A percentile compares a stretch with the other conserved stretches of the same genome.
phyloP scores from a whole-genome alignment of 2,888 invertebrate species.

The Ormyrus nitidulus region DNA sequence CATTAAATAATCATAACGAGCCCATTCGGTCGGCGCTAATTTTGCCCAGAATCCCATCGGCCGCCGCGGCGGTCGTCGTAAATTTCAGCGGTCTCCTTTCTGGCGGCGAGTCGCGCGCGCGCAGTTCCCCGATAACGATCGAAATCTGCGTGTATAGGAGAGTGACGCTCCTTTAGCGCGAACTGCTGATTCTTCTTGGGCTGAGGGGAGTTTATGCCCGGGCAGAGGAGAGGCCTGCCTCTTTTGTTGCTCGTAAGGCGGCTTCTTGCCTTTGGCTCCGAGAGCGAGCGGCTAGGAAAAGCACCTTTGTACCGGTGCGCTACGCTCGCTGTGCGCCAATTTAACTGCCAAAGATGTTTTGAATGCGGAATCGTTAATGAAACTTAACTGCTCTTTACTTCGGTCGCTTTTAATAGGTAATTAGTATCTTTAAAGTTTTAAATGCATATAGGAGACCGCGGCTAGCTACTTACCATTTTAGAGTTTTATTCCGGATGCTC shows the following conservation, averaged over 20 bases:
- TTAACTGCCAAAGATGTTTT: not conserved
- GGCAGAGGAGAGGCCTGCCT: too few relatives aligned
- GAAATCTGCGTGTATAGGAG: not conserved
- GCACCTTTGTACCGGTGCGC: too few relatives aligned
- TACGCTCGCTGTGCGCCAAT: too few relatives aligned
- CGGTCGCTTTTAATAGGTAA: too few relatives aligned
- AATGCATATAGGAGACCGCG: not conserved
- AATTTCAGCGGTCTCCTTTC: conserved; percentile 26
- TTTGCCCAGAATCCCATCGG: conserved; percentile 23
- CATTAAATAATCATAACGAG: conserved; percentile 49
- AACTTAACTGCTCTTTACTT: too few relatives aligned
- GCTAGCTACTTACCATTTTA: too few relatives aligned
- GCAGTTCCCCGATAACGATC: not conserved
- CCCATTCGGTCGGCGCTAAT: conserved; percentile 46
- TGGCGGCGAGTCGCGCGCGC: not conserved
- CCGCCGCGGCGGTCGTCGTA: conserved; percentile 21
- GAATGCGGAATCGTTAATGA: not conserved
- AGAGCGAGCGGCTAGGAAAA: too few relatives aligned
- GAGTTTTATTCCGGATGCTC: too few relatives aligned
- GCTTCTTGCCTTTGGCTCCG: too few relatives aligned
- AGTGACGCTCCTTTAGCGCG: conserved; percentile 5
- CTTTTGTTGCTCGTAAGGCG: too few relatives aligned
- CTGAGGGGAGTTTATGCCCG: too few relatives aligned
- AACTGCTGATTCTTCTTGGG: too few relatives aligned
- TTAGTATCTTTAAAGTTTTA: not conserved